Conservation (phyloP, 2,797 vertebrate species). For the Cygnus olor region DNA sequence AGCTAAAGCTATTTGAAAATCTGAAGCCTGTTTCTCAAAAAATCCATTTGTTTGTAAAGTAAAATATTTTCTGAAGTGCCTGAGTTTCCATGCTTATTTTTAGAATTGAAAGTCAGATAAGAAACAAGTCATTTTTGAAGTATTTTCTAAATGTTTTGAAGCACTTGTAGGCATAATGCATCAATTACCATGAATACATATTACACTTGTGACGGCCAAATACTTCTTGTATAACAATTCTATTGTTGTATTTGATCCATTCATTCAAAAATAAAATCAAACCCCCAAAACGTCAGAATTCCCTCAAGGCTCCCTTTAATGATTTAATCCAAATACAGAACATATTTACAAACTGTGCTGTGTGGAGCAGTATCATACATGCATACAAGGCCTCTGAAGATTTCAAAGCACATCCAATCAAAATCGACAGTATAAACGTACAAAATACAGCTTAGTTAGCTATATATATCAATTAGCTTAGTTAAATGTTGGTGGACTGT, state of each 20-base stretch:
- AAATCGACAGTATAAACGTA: not conserved
- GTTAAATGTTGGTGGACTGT: not conserved
- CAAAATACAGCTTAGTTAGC: not conserved
- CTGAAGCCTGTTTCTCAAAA: not conserved
- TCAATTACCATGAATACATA: not conserved
- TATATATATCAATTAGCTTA: not conserved
- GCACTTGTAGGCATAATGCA: not conserved
- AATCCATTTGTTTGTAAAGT: not conserved
- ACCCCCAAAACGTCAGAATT: not conserved
- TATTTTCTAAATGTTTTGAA: slow-evolving; percentile 10
- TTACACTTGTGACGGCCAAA: not conserved
- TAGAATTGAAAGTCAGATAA: not conserved
- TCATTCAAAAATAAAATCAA: not conserved
- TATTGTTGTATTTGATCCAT: not conserved
- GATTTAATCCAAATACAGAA: not conserved
- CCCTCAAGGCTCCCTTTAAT: not conserved
- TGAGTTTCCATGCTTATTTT: not conserved
- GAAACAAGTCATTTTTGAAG: not conserved
- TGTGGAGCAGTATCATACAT: not conserved
- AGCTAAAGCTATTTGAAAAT: not conserved
- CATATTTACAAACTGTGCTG: not conserved
- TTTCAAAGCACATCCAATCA: not conserved
- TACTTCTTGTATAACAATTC: not conserved
- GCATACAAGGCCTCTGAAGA: not conserved
- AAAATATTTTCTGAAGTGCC: not conserved